Conservation (phyloP, 1,140 invertebrate genomes). For the Luehdorfia chinensis region DNA sequence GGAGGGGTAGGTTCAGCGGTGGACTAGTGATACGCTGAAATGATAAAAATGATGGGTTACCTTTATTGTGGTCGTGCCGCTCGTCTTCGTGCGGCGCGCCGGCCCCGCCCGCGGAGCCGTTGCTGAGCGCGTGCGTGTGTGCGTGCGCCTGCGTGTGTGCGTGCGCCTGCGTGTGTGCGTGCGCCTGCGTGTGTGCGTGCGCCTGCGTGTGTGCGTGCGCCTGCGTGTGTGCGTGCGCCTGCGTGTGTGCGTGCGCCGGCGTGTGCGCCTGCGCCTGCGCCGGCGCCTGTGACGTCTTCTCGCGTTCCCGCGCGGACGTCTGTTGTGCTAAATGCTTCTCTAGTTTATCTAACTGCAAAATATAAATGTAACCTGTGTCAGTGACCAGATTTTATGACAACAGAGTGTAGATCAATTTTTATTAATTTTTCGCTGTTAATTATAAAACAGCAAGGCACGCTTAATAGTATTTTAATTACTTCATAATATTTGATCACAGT, state of each 20-base stretch:
- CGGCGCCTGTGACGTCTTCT: constrained; percentile 16
- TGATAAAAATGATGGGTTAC: too few relatives aligned
- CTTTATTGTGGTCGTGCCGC: constrained; percentile 38
- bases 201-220: constrained; percentile 25
- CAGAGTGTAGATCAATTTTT: too few relatives aligned
- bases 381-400: too few relatives aligned
- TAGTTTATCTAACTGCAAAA: constrained; percentile 63
- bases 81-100: constrained; percentile 35
- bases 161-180: constrained; percentile 21
- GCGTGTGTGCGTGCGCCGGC: constrained; percentile 18
- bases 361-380: too few relatives aligned
- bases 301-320: constrained; percentile 24
- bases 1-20: too few relatives aligned
- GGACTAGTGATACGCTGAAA: too few relatives aligned
- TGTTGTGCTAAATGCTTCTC: constrained; percentile 45
- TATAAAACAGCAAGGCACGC: too few relatives aligned
- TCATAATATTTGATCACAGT: too few relatives aligned
- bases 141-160: constrained; percentile 20
- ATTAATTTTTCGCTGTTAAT: too few relatives aligned
- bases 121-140: constrained; percentile 44
- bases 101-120: constrained; percentile 40
- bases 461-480: too few relatives aligned
- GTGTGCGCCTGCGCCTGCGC: constrained; percentile 26
- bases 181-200: constrained; percentile 26
- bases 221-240: constrained; percentile 24